Base-by-base conservation (phyloP, 2,797 vertebrate genomes). In the Nannoperca obscura region DNA sequence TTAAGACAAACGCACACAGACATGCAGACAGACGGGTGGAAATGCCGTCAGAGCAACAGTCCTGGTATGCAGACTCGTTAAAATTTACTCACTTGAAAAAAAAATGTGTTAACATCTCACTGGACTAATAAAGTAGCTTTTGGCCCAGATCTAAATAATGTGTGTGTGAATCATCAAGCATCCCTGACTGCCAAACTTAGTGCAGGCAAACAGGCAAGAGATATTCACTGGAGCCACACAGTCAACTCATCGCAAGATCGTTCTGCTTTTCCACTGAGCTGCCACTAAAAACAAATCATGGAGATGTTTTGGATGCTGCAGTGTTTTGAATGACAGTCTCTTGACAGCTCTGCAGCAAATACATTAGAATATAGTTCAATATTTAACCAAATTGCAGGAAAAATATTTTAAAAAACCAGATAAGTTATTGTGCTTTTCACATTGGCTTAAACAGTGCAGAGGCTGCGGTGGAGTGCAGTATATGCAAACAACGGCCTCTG, bases 21-120 rank as follows among this genome's bases (percentile, higher is more conserved):
- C 19, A 14, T 2, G 11, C 46, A 74, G 24, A 67, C 34, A 50
- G 44, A 60, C 82, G 86, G 59, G 75, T 87, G 79, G 71, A 36
- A 24, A 8, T 40, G 62, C 22, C 2, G 11, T 68, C 76, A 52
- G 62, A 58, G 53, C 8, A 36, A 61, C 72, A 77, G 59, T 80
- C 47, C 46, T 53, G 73, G 76, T 54, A 77, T 59, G 61, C 44
- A 67, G 73, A 84, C 86, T 73, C 17, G 24, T 91, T 91, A 80
- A 85, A 86, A 78, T 87, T 67, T 76, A 86, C 71, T 50, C 82
- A 80, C 83, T 84, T 87, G 81, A 87, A 83, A 83, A 80, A 59
- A 78, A 84, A 85, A 88, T 36, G 81, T 84, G 81, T 76, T 89
- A 86, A 83, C 76, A 86, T 87, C 84, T 90, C 88, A 54, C 76